Evolutionary conservation across 2,113 vertebrate genomes (phyloP).

Genomic region (Okapia johnstoni): DNA sequence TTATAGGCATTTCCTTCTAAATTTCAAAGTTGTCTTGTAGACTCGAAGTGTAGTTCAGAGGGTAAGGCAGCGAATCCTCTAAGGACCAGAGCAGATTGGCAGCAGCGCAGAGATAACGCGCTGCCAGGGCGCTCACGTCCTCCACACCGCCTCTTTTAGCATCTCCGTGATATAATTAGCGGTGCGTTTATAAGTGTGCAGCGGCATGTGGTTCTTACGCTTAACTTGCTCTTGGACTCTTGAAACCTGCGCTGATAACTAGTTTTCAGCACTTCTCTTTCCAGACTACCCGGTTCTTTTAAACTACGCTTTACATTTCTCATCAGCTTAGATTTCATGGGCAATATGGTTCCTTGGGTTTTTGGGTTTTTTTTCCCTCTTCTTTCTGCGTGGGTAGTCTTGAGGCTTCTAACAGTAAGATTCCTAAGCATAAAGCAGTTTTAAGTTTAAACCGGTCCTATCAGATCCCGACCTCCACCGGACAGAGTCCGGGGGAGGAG

Average conservation of each 20-base stretch:
- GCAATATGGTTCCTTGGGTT: neutral
- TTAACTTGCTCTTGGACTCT: neutral
- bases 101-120: accelerated
- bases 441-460: neutral
- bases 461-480: too few relatives aligned
- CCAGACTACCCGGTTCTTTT: neutral
- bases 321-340: neutral
- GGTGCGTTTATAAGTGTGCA: neutral
- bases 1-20: neutral
- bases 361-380: neutral
- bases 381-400: neutral
- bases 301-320: neutral
- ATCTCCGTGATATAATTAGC: neutral
- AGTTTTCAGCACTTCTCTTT: neutral
- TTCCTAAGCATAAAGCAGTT: neutral
- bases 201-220: neutral
- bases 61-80: neutral
- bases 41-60: neutral
- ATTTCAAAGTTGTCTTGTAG: neutral
- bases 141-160: neutral
- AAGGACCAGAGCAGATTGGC: accelerated
- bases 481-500: neutral
- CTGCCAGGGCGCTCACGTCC: neutral
- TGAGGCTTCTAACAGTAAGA: neutral
- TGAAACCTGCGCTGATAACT: neutral